Evolutionary conservation across 2,797 vertebrate genomes (phyloP), one percentile per base, ranked within the genome.

Genomic region (Eulemur mongoz): DNA sequence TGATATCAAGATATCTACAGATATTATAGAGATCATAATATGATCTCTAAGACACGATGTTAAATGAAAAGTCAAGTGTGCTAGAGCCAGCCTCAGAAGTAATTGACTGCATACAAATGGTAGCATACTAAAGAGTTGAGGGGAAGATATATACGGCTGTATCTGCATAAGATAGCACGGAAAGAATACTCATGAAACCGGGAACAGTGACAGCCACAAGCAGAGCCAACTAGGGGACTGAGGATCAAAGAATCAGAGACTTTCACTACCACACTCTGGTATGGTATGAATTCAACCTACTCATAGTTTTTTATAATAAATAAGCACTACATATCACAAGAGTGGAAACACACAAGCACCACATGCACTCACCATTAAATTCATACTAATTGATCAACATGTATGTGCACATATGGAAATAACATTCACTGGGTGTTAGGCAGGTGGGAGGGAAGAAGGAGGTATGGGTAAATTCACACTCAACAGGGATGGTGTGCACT

Each of bases 61-160:
- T 90, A 48, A 94, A 22, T 70, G n/a, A 83, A 82, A 22, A 65
- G 52, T 25, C 38, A 83, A 79, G 18, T 35, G 22, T 8, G 5
- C 38, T 67, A 52, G 35, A 25, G 32, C 38, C 52, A 25, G 5
- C 72, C 48, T 87, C 59, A 65, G 65, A 87, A 79, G 17, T 69
- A 67, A 76, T 15, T 38, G 38, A 38, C 38, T 38, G 38, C 38
- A 38, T 38, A 38, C 38, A 38, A 38, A 38, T 38, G 38, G 38
- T 38, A 38, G 38, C 38, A 38, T 38, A 38, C 38, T 38, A 38
- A 32, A 75, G 67, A 1, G 11, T 1, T 27, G 15, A 4, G 11
- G 18, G 3, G 1, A 48, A 63, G 38, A 50, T 12, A 57, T 0
- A 45, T 0, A n/a, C 5, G 18, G 25, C 17, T 69, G 8, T 11